phyloP scores from a whole-genome alignment of 2,113 vertebrate genomes.

The Forbesichthys papilliferus region DNA sequence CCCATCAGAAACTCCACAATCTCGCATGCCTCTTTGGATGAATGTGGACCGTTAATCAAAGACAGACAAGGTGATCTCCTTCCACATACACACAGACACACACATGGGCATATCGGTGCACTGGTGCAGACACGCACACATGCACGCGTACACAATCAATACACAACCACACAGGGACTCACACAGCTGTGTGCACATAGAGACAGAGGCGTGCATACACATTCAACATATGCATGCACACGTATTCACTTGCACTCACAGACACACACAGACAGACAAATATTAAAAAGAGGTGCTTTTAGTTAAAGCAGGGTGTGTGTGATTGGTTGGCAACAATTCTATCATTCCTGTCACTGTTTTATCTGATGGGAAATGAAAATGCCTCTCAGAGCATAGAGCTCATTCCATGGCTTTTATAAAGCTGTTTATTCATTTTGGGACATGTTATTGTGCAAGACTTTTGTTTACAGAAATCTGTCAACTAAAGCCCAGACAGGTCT shows the following conservation, averaged over 20 bases:
- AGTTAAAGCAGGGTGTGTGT: neutral
- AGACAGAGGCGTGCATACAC: too few relatives aligned
- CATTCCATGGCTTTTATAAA: neutral
- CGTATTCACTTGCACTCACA: neutral
- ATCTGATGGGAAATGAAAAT: neutral
- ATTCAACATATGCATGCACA: too few relatives aligned
- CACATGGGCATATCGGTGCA: neutral
- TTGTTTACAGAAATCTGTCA: neutral
- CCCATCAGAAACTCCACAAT: neutral
- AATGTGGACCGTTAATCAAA: neutral
- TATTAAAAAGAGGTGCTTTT: constrained; percentile 1
- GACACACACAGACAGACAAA: neutral
- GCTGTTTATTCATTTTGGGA: neutral
- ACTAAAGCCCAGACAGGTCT: neutral
- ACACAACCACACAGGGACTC: too few relatives aligned
- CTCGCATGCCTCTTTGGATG: neutral
- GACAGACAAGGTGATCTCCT: neutral
- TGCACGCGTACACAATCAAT: too few relatives aligned
- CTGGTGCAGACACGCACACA: too few relatives aligned
- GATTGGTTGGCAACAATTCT: constrained; percentile 1
- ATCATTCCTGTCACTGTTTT: constrained; percentile 6
- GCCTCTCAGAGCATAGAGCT: neutral
- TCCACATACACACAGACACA: neutral
- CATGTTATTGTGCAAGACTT: neutral
- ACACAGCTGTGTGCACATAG: too few relatives aligned